Evolutionary conservation across 2,888 invertebrate genomes (phyloP).

Genomic region (Pandemis cinnamomeana): DNA sequence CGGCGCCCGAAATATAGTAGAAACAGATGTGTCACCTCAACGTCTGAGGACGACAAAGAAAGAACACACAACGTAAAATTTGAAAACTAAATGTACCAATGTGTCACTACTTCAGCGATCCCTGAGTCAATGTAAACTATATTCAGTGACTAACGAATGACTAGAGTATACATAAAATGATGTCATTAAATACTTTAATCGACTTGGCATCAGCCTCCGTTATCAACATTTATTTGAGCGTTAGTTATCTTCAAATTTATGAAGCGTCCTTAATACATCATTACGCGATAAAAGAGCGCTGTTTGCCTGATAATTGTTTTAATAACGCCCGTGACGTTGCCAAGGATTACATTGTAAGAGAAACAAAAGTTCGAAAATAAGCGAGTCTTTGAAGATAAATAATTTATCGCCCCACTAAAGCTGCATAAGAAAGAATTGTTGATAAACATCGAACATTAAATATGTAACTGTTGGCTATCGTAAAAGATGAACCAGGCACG

Average conservation of each 20-base stretch:
- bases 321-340: constrained; percentile 70
- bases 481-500: constrained; percentile 80
- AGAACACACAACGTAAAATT: constrained; percentile 55
- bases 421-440: constrained; percentile 84
- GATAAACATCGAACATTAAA: constrained; percentile 84
- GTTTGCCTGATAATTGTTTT: constrained; percentile 54
- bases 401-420: constrained; percentile 82
- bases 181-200: constrained; percentile 65
- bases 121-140: constrained; percentile 70
- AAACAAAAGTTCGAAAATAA: constrained; percentile 82
- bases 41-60: constrained; percentile 50
- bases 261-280: constrained; percentile 57
- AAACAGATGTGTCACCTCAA: constrained; percentile 69
- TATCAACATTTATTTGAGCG: constrained; percentile 55
- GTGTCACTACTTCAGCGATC: constrained; percentile 64
- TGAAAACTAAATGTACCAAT: constrained; percentile 41
- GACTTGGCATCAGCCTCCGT: constrained; percentile 63
- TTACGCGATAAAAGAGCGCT: constrained; percentile 60
- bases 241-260: constrained; percentile 61
- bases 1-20: constrained; percentile 65
- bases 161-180: constrained; percentile 62
- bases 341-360: constrained; percentile 58
- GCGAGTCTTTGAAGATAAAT: constrained; percentile 82
- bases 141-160: constrained; percentile 59
- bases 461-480: constrained; percentile 84